A percentile compares a stretch with the other conserved stretches of the same genome.
Conservation (phyloP, 2,113 vertebrate genomes). For the Entelurus aequoreus region DNA sequence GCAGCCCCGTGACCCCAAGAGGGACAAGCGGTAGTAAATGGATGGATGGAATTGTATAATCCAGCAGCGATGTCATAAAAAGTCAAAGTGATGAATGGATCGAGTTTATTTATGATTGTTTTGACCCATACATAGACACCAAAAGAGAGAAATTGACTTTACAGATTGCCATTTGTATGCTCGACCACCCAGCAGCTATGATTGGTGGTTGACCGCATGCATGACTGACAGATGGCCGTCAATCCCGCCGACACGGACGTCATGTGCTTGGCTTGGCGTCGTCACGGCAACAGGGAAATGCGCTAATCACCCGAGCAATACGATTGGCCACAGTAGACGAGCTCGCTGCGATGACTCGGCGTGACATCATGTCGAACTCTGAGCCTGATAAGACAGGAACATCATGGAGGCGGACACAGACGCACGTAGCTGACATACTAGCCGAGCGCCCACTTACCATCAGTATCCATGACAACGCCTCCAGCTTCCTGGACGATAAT, state of each 20-base stretch:
- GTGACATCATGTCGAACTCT: conserved; percentile 58
- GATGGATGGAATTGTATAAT: no score
- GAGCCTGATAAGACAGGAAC: conserved; percentile 33
- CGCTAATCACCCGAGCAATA: conserved; percentile 29
- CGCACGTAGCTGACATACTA: background rate
- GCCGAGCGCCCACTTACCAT: conserved; percentile 60
- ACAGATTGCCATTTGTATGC: no score
- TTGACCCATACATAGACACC: background rate
- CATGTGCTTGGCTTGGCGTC: conserved; percentile 11
- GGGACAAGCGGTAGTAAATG: no score
- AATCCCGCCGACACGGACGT: background rate
- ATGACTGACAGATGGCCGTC: background rate
- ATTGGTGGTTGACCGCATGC: background rate
- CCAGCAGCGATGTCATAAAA: background rate
- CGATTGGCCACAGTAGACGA: conserved; percentile 28
- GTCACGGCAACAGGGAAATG: conserved; percentile 55
- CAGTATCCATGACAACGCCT: conserved; percentile 77
- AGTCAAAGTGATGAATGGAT: background rate
- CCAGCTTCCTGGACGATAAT: conserved; percentile 82
- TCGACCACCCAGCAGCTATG: background rate
- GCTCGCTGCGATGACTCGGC: conserved; percentile 56
- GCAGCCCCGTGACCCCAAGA: no score
- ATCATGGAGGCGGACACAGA: background rate
- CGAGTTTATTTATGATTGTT: background rate
- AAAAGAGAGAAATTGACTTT: no score